A percentile compares a stretch with the other conserved stretches of the same genome.
Conservation (phyloP, 2,797 vertebrate genomes). For the Percopsis omiscomaycus region DNA sequence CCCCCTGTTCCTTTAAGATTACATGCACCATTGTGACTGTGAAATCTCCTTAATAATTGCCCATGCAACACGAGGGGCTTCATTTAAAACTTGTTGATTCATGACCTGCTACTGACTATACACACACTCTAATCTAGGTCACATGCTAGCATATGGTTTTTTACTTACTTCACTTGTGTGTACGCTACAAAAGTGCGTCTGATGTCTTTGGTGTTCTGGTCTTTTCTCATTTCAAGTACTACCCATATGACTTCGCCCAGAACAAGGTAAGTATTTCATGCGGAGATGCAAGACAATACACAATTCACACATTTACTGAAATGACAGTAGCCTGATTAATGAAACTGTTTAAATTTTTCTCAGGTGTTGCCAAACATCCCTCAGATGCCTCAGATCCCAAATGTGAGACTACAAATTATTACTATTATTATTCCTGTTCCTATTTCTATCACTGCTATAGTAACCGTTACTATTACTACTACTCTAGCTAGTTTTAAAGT, state of each 20-base stretch:
- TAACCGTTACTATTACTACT: neutral
- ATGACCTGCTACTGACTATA: neutral
- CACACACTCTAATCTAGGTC: neutral
- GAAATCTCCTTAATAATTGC: slow-evolving; percentile 9
- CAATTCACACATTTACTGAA: neutral
- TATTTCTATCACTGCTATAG: neutral
- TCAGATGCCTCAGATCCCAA: slow-evolving; percentile 58
- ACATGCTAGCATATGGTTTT: neutral
- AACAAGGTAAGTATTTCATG: slow-evolving; percentile 66
- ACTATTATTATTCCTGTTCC: neutral
- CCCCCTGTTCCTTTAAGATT: neutral
- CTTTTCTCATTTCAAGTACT: slow-evolving; percentile 67
- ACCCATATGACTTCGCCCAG: slow-evolving; percentile 75
- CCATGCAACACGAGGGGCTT: neutral
- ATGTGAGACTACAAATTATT: slow-evolving; percentile 43
- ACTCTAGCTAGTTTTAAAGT: neutral
- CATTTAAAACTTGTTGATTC: neutral
- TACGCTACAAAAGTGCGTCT: neutral
- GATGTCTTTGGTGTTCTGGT: slow-evolving; percentile 19
- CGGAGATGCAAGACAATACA: neutral
- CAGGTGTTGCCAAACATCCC: slow-evolving; percentile 69
- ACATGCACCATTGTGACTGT: neutral
- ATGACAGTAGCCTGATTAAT: neutral
- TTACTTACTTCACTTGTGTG: neutral
- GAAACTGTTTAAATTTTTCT: slow-evolving; percentile 29